Base-by-base conservation (phyloP, 2,113 vertebrate genomes). In the Eudyptes chrysolophus region DNA sequence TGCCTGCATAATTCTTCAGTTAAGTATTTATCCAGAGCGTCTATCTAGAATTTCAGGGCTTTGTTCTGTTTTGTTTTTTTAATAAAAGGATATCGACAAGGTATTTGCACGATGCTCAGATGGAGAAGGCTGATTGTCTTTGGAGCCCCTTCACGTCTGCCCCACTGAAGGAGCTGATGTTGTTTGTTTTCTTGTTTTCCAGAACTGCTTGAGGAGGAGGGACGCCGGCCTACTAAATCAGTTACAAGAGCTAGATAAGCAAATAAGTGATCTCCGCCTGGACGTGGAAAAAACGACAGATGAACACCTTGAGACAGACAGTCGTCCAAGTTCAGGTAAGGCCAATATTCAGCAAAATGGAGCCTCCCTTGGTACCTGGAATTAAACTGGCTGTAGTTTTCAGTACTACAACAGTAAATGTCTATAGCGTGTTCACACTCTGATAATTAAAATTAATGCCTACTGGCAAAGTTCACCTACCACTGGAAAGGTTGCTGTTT, bases 241-340 rank as follows among this genome's bases (percentile, higher is more conserved):
- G 97, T 96, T 99, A 13, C 99, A 99, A 96, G 99, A 99, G 91
- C 96, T 99, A 58, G 99, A 99, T 98, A 98, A 98, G 86, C 99
- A 99, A 98, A 99, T 99, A 97, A 99, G 98, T 32, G 99, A 99
- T 90, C 98, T 99, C 85, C 98, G 98, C 62, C 87, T 99, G 96
- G 99, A 99, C 94, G 98, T 98, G 9, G 98, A 99, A 44, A 99
- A 99, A 97, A 98, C 95, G 1, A 96, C 99, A 57, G 98, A 98
- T 83, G 99, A 99, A 29, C 99, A 97, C 64, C 96, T 98, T 86
- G 99, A 99, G 96, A 98, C 98, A 4, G 99, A 99, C 98, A 99
- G 99, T 92, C 98, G 99, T 58, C 99, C 99, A 44, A 99, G 99
- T 97, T 99, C 99, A 98, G 99, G 99, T 99, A 72, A 98, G 92